phyloP scores from a whole-genome alignment of 1,140 invertebrate genomes.

The Formica exsecta region DNA sequence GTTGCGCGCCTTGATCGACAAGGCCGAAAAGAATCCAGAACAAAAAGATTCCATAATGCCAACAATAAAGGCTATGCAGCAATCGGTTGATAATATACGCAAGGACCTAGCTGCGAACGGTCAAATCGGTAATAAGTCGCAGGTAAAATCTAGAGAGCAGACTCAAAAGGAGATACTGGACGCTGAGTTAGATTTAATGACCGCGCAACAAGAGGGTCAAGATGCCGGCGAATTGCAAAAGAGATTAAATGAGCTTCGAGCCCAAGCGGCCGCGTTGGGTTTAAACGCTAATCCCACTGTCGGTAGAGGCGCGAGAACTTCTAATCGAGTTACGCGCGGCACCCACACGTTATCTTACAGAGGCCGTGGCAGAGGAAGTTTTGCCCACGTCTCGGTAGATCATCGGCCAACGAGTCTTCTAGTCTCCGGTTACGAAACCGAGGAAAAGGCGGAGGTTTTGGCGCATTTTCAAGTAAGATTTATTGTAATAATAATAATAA shows the following conservation, averaged over 20 bases:
- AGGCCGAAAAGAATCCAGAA: conserved; percentile 90
- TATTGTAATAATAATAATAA: not conserved
- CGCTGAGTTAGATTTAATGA: conserved; percentile 95
- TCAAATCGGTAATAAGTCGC: conserved; percentile 76
- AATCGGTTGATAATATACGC: conserved; percentile 91
- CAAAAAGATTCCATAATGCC: conserved; percentile 90
- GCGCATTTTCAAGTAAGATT: conserved; percentile 90
- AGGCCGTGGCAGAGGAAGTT: conserved; percentile 83
- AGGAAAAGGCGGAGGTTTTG: conserved; percentile 90
- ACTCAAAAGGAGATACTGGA: conserved; percentile 94
- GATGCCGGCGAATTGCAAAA: conserved; percentile 91
- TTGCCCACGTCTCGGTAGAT: conserved; percentile 91
- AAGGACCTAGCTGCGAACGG: conserved; percentile 88
- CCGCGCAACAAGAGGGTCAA: conserved; percentile 92
- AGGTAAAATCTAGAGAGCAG: conserved; percentile 88
- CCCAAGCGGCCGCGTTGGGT: conserved; percentile 87
- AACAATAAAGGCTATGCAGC: conserved; percentile 92
- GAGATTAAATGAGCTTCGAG: conserved; percentile 90
- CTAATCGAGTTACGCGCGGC: conserved; percentile 77
- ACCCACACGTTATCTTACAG: conserved; percentile 79
- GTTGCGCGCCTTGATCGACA: conserved; percentile 91
- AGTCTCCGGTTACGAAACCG: conserved; percentile 92
- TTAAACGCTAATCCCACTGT: conserved; percentile 76
- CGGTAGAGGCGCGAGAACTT: conserved; percentile 74
- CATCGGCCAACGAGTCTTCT: conserved; percentile 93